phyloP scores from a whole-genome alignment of 2,797 vertebrate species.

The Holocentrus rufus region DNA sequence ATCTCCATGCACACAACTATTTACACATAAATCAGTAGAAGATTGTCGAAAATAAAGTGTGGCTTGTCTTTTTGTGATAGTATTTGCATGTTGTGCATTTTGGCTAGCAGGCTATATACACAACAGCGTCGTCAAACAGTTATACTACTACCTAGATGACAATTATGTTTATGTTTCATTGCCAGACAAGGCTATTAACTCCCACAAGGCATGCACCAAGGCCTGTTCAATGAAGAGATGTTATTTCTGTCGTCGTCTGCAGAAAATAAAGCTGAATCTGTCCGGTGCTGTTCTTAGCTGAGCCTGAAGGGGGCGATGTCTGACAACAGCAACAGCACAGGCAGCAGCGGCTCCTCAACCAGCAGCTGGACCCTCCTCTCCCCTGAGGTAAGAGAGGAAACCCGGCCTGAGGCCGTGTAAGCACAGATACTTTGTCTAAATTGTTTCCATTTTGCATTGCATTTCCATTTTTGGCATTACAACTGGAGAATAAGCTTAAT shows the following conservation, averaged over 20 bases:
- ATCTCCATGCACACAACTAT: not conserved
- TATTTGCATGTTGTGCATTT: not conserved
- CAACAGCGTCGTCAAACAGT: not conserved
- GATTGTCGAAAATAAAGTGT: not conserved
- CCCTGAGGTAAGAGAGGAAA: constrained; percentile 82
- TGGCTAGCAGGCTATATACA: not conserved
- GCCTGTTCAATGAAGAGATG: constrained; percentile 37
- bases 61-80: not conserved
- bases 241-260: constrained; percentile 70
- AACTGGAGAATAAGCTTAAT: no score
- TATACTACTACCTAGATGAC: not conserved
- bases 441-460: no score
- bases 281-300: constrained; percentile 65
- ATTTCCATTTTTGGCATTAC: no score
- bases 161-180: not conserved
- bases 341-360: constrained; percentile 83
- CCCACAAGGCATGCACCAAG: not conserved
- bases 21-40: not conserved
- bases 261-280: constrained; percentile 62
- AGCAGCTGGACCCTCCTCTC: constrained; percentile 90
- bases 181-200: not conserved
- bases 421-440: no score
- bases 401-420: constrained; percentile 1
- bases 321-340: constrained; percentile 81
- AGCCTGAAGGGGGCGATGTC: constrained; percentile 85